Base-by-base conservation (phyloP, 2,797 vertebrate genomes). In the Gallinago nigripennis region DNA sequence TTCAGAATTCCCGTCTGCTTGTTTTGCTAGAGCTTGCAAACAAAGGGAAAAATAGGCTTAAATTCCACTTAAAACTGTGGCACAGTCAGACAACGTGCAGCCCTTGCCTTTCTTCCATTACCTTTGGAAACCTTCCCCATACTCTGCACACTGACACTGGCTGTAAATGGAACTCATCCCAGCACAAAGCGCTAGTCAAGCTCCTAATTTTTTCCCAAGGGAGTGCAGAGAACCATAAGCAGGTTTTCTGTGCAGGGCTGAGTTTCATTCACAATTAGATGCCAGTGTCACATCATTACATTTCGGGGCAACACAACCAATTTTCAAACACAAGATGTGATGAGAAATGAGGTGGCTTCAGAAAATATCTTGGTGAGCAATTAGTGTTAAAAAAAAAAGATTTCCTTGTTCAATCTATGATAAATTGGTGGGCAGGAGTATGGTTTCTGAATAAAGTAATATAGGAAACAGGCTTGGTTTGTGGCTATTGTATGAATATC, bases 121-220 rank as follows among this genome's bases (percentile, higher is more conserved):
- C 31, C 31, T 86, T 43, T 60, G 51, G 75, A 25, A 27, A 50
- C 12, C 15, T 79, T 73, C 31, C 71, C 56, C 43, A 3, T 35
- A 78, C 30, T 87, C 72, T 89, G 9, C 33, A 61, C 20, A 18
- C 21, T 61, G 50, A 45, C n/a, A 60, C 16, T 60, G n/a, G 16
- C 9, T 79, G 37, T n/a, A 77, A 92, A 64, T 77, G 51, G 56
- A 88, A 90, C 80, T 86, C 35, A 84, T 63, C 11, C 16, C 51
- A 68, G 28, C 68, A 48, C 39, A 92, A 60, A 72, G 21, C 2
- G 0, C 23, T 84, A 88, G 70, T 70, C 81, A 93, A 77, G 46
- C 33, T 94, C 53, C 71, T 88, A 87, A 85, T 88, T 76, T 92
- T 95, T 94, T 77, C 94, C 73, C 37, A 86, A 81, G 87, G 73